These are phyloP conservation scores for Bellardia pandia DNA, from an alignment of 2,888 invertebrate genomes.

Conservation along the genomic window DNA sequence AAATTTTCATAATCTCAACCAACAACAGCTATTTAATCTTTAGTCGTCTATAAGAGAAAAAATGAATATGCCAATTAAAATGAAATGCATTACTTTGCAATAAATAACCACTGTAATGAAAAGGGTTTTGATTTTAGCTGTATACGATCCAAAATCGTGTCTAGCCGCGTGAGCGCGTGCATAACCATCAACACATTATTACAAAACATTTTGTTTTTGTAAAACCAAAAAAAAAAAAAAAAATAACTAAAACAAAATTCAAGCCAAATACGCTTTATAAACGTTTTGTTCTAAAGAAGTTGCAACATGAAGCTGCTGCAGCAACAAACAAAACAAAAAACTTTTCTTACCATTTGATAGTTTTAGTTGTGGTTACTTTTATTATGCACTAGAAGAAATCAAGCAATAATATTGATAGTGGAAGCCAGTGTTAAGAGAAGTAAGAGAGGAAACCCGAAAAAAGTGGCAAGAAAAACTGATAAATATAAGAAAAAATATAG, in stretches of 20 bases:
- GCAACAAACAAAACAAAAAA: not conserved
- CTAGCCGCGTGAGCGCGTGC: slow-evolving; percentile 74
- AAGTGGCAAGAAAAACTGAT: slow-evolving; percentile 6
- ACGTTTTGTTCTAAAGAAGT: slow-evolving; percentile 41
- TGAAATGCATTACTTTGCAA: slow-evolving; percentile 51
- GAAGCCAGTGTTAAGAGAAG: slow-evolving; percentile 31
- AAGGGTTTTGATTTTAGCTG: slow-evolving; percentile 34
- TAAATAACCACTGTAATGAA: slow-evolving; percentile 43
- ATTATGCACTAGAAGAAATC: slow-evolving; percentile 56
- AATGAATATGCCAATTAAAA: slow-evolving; percentile 62
- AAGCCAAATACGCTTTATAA: slow-evolving; percentile 60
- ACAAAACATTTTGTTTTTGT: slow-evolving; percentile 28
- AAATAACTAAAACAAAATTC: not conserved
- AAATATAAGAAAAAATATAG: not conserved
- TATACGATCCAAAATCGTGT: slow-evolving; percentile 66
- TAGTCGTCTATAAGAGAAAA: not conserved
- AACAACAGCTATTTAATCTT: not conserved
- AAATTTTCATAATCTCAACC: not conserved
- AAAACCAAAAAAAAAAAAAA: not conserved
- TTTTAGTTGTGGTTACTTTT: slow-evolving; percentile 23
- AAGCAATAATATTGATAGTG: slow-evolving; percentile 15
- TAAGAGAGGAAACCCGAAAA: slow-evolving; percentile 6
- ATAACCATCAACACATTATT: slow-evolving; percentile 74
- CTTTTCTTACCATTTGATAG: not conserved
- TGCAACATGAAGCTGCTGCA: slow-evolving; percentile 24